These are phyloP conservation scores for Lutraria lutraria DNA, from an alignment of 2,888 invertebrate genomes.

Conservation along the genomic window DNA sequence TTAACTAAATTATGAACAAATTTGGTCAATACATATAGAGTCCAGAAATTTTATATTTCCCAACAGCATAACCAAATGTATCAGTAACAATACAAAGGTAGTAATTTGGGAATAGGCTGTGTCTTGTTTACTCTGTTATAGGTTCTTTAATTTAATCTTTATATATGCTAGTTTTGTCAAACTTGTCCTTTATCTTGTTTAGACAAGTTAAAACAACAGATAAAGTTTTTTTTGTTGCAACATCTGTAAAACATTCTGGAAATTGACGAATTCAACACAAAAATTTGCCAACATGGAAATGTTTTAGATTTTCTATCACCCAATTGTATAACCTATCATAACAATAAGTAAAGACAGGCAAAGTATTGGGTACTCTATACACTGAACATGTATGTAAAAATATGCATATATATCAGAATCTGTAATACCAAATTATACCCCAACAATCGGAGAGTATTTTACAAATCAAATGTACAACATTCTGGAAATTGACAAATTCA, in stretches of 20 bases:
- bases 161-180: too few species aligned
- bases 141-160: too few species aligned
- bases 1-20: neutral
- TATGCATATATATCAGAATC: too few species aligned
- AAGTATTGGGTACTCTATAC: neutral
- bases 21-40: neutral
- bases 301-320: conserved; percentile 35
- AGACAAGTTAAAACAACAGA: too few species aligned
- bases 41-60: conserved; percentile 2
- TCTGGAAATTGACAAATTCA: too few species aligned
- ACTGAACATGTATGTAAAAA: too few species aligned
- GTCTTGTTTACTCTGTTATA: neutral
- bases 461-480: too few species aligned
- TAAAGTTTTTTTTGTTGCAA: too few species aligned
- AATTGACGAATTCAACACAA: neutral
- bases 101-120: conserved; percentile 29
- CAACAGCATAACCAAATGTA: conserved; percentile 39
- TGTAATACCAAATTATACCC: too few species aligned
- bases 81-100: conserved; percentile 18
- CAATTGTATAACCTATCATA: conserved; percentile 40
- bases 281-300: conserved; percentile 48
- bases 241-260: too few species aligned
- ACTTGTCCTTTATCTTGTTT: too few species aligned
- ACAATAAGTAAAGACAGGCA: conserved; percentile 19
- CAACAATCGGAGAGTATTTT: too few species aligned